Percentiles rank a stretch among this genome's conserved stretches.
Conservation (phyloP, 92 coral and sea anemone species). For the Pocillopora grandis region DNA sequence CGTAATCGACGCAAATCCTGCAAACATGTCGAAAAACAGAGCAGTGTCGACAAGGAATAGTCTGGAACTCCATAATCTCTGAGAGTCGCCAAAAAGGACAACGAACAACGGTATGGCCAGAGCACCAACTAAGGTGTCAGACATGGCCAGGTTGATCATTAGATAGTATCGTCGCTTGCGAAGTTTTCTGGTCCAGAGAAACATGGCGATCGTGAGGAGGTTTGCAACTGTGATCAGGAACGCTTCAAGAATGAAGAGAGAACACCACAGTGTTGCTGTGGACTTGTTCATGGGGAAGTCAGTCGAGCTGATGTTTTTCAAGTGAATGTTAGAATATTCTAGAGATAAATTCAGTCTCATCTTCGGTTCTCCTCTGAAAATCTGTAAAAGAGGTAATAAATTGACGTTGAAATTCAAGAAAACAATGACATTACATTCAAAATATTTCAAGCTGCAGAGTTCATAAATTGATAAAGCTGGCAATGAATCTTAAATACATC, state of each 20-base stretch:
- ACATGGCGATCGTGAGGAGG: constrained; percentile 6
- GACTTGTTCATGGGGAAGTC: not conserved
- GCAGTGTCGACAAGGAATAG: not conserved
- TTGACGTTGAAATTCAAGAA: too few relatives aligned
- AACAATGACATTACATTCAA: too few relatives aligned
- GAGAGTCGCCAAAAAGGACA: constrained; percentile 6
- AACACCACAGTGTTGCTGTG: constrained; percentile 12
- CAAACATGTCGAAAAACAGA: constrained; percentile 34
- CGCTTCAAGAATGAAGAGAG: constrained; percentile 24
- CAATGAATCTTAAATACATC: too few relatives aligned
- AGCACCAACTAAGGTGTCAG: constrained; percentile 32
- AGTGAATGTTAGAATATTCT: too few relatives aligned
- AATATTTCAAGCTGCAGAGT: too few relatives aligned
- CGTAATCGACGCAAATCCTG: constrained; percentile 25
- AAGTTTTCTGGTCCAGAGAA: constrained; percentile 13
- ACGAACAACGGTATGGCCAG: constrained; percentile 28
- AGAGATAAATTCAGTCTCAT: too few relatives aligned
- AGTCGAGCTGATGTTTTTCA: too few relatives aligned
- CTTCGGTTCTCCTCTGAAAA: too few relatives aligned
- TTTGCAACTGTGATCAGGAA: not conserved
- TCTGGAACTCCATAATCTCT: not conserved
- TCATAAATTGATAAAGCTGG: too few relatives aligned
- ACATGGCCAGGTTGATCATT: constrained; percentile 24
- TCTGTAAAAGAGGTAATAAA: too few relatives aligned
- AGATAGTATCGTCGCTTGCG: constrained; percentile 19